These are phyloP conservation scores for Lates japonicus DNA, from an alignment of 2,797 vertebrate species.

Conservation along the genomic window DNA sequence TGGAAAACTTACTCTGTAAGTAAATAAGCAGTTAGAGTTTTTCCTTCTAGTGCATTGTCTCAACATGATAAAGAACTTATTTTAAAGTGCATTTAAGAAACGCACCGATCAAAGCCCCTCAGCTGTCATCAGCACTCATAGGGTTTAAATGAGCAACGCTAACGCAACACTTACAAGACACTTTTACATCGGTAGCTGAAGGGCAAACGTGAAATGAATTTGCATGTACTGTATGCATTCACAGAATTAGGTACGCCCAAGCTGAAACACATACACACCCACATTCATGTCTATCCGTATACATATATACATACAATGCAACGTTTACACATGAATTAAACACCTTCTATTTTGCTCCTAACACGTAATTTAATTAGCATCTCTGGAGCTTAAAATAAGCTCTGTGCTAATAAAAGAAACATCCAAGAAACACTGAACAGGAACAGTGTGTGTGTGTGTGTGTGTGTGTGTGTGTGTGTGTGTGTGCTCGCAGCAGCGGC, in stretches of 20 bases:
- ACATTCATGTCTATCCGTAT: slow-evolving; percentile 7
- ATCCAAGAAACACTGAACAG: not conserved
- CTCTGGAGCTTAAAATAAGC: slow-evolving; percentile 43
- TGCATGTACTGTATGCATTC: slow-evolving; percentile 34
- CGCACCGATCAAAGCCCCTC: not conserved
- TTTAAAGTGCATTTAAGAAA: not conserved
- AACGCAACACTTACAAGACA: slow-evolving; percentile 20
- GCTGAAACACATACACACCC: slow-evolving; percentile 40
- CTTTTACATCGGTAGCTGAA: slow-evolving; percentile 34
- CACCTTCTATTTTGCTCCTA: slow-evolving; percentile 47
- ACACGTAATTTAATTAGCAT: slow-evolving; percentile 56
- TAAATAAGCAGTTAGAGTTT: not conserved
- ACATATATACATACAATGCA: not conserved
- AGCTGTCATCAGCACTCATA: not conserved
- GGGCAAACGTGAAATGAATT: slow-evolving; percentile 57
- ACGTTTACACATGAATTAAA: slow-evolving; percentile 54
- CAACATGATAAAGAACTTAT: not conserved
- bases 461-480: slow-evolving; percentile 16
- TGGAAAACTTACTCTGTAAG: not conserved
- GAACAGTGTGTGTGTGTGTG: slow-evolving; percentile 7
- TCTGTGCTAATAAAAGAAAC: slow-evolving; percentile 43
- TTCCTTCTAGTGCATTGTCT: not conserved
- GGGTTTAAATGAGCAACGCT: slow-evolving; percentile 4
- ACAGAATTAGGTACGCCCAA: slow-evolving; percentile 1
- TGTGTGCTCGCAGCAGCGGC: slow-evolving; percentile 18